Evolutionary conservation across 2,888 invertebrate species (phyloP).

Genomic region (Nymphalis c-album): DNA sequence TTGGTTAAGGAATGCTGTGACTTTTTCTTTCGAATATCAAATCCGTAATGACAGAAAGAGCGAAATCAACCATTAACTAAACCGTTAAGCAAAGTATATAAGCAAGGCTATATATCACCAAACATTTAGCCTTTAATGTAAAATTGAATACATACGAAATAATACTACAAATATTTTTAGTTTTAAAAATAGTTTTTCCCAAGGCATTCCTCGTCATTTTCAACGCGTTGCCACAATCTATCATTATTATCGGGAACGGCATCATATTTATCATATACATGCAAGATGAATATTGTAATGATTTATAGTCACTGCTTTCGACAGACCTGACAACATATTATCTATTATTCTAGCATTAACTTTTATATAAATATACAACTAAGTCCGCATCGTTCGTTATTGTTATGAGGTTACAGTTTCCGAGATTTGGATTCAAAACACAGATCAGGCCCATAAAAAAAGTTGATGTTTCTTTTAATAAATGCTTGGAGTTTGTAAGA

Average conservation of each 20-base stretch:
- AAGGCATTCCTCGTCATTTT: neutral
- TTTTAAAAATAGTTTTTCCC: neutral
- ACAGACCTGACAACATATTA: slow-evolving; percentile 27
- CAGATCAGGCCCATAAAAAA: too few relatives aligned
- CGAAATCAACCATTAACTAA: too few relatives aligned
- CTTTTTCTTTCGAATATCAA: too few relatives aligned
- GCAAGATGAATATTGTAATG: slow-evolving; percentile 33
- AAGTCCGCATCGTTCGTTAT: neutral
- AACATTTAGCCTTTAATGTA: too few relatives aligned
- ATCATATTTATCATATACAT: slow-evolving; percentile 17
- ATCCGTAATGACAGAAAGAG: too few relatives aligned
- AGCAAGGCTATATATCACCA: too few relatives aligned
- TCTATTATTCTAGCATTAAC: slow-evolving; percentile 25
- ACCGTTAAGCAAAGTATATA: too few relatives aligned
- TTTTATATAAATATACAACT: neutral
- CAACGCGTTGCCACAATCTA: slow-evolving; percentile 34
- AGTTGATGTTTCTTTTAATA: too few relatives aligned
- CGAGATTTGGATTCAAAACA: neutral
- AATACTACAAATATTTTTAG: neutral
- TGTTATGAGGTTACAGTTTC: neutral
- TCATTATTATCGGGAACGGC: slow-evolving; percentile 38
- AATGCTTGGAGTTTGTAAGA: too few relatives aligned
- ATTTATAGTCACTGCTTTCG: slow-evolving; percentile 34
- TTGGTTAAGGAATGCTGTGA: too few relatives aligned
- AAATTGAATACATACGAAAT: too few relatives aligned